A percentile compares a stretch with the other conserved stretches of the same genome.
These are phyloP conservation scores for Drosophila crucigera DNA, from an alignment of 2,888 invertebrate genomes.

Conservation along the genomic window DNA sequence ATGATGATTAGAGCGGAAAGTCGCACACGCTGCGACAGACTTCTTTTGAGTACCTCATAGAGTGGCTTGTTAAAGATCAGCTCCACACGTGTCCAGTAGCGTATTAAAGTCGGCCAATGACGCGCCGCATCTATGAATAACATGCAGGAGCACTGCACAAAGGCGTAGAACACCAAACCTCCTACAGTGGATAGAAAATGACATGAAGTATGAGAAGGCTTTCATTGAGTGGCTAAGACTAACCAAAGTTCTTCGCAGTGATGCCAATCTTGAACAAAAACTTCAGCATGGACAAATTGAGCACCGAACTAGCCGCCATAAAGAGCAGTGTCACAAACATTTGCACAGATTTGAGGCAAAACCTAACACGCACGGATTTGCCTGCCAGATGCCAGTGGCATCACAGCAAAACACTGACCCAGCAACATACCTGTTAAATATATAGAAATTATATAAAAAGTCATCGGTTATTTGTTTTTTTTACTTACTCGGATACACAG, in stretches of 20 bases:
- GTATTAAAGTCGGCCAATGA: slow-evolving; percentile 82
- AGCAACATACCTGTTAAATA: slow-evolving; percentile 84
- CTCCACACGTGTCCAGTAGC: slow-evolving; percentile 82
- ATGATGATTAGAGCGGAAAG: slow-evolving; percentile 72
- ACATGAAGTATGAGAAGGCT: not conserved
- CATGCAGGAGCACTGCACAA: slow-evolving; percentile 71
- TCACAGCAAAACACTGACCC: slow-evolving; percentile 86
- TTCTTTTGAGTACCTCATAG: slow-evolving; percentile 71
- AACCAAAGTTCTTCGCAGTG: slow-evolving; percentile 83
- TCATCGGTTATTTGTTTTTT: rapidly evolving
- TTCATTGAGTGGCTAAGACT: slow-evolving; percentile 8
- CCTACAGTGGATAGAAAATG: slow-evolving; percentile 56
- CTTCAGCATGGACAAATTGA: slow-evolving; percentile 60
- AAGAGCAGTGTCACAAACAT: slow-evolving; percentile 67
- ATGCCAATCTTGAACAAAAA: slow-evolving; percentile 75
- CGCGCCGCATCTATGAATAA: slow-evolving; percentile 79
- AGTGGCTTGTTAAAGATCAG: slow-evolving; percentile 77
- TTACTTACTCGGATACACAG: slow-evolving; percentile 85
- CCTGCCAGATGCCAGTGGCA: slow-evolving; percentile 86
- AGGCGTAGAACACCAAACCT: slow-evolving; percentile 80
- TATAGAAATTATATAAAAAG: not conserved
- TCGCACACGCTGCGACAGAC: slow-evolving; percentile 72
- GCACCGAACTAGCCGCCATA: slow-evolving; percentile 55
- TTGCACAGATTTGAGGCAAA: slow-evolving; percentile 73
- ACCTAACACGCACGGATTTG: slow-evolving; percentile 82